phyloP scores from a whole-genome alignment of 2,113 vertebrate genomes.

The Circaetus cinerascens region DNA sequence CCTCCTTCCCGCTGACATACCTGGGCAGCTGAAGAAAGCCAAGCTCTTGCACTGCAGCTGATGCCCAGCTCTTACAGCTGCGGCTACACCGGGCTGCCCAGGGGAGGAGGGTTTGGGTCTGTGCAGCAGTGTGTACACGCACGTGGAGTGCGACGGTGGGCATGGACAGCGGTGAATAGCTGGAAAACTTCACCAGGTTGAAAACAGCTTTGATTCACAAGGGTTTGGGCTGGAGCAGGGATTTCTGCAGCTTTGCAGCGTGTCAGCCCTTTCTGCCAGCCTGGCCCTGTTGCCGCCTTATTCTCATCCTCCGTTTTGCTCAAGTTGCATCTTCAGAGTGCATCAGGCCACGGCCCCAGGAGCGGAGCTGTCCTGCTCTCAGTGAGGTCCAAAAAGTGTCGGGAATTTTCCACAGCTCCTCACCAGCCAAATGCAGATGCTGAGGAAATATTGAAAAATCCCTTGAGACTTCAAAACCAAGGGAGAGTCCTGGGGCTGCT shows the following conservation, averaged over 20 bases:
- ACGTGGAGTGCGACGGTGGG: fast-evolving
- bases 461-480: fast-evolving
- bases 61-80: neutral
- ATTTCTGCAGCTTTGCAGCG: neutral
- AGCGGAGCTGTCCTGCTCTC: fast-evolving
- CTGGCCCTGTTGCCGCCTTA: fast-evolving
- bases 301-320: fast-evolving
- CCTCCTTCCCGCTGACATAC: neutral
- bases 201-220: neutral
- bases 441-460: neutral
- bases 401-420: neutral
- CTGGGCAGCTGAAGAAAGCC: fast-evolving
- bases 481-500: neutral
- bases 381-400: fast-evolving
- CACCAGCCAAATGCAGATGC: neutral
- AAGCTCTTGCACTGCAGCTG: neutral
- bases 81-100: too few relatives aligned
- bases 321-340: fast-evolving
- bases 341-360: fast-evolving
- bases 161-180: fast-evolving
- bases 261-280: fast-evolving
- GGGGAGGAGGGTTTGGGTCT: neutral
- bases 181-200: neutral
- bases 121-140: fast-evolving
- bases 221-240: neutral